Evolutionary conservation across 1,140 invertebrate species (phyloP).

Genomic region (Drosophila gunungcola): DNA sequence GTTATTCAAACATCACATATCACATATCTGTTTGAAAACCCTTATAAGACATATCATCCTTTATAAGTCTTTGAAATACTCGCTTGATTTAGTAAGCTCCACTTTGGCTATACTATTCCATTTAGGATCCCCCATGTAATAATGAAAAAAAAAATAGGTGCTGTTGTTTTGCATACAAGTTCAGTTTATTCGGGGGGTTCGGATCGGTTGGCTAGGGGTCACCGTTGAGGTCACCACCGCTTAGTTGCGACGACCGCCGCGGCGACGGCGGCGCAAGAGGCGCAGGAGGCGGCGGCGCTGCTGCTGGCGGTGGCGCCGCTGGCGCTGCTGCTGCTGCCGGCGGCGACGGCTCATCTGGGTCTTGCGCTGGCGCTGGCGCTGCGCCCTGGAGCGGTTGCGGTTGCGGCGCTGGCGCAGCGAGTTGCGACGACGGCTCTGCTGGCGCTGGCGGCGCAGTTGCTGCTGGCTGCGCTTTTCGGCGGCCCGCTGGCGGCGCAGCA

Average conservation of each 20-base stretch:
- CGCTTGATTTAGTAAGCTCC: too few species aligned
- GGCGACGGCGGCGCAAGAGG: constrained; percentile 44
- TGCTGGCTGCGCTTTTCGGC: constrained; percentile 38
- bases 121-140: neutral
- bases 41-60: too few species aligned
- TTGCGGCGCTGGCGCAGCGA: constrained; percentile 55
- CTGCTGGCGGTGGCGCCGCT: constrained; percentile 23
- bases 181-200: constrained; percentile 27
- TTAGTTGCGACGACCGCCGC: constrained; percentile 36
- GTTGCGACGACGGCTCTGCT: constrained; percentile 32
- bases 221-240: neutral
- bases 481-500: constrained; percentile 60
- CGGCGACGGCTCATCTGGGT: constrained; percentile 25
- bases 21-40: too few species aligned
- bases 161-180: constrained; percentile 10
- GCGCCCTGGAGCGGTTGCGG: constrained; percentile 39
- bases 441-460: constrained; percentile 32
- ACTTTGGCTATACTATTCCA: too few species aligned
- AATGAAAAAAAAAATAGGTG: constrained; percentile 13
- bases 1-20: too few species aligned
- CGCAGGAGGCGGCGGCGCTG: constrained; percentile 40
- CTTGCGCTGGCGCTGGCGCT: constrained; percentile 47
- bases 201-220: neutral
- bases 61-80: too few species aligned
- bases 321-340: constrained; percentile 41